These are phyloP conservation scores for Brotula barbata DNA, from an alignment of 2,797 vertebrate species.

Conservation along the genomic window DNA sequence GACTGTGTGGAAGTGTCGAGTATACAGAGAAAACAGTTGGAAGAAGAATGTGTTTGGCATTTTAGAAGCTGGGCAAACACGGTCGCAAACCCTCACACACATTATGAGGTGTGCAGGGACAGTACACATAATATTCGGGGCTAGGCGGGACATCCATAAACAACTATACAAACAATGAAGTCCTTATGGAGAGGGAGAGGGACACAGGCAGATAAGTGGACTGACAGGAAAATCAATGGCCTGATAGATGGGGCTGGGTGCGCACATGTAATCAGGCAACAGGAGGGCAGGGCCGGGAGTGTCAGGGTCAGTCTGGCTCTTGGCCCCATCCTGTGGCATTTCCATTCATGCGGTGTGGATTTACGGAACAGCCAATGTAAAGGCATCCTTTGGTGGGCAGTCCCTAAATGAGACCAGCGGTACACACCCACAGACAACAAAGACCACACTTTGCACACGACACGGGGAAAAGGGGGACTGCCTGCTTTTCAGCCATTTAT, in stretches of 20 bases:
- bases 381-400: conserved; percentile 48
- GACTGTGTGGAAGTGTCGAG: conserved; percentile 9
- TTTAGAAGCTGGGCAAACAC: not conserved
- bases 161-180: conserved; percentile 75
- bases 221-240: conserved; percentile 75
- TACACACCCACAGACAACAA: conserved; percentile 29
- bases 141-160: conserved; percentile 68
- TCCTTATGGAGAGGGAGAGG: conserved; percentile 67
- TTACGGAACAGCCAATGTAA: conserved; percentile 29
- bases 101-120: conserved; percentile 7
- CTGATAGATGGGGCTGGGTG: conserved; percentile 75
- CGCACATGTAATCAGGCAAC: conserved; percentile 73
- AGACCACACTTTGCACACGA: conserved; percentile 53
- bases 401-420: conserved; percentile 35
- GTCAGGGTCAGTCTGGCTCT: conserved; percentile 64
- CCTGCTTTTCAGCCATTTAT: conserved; percentile 42
- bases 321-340: conserved; percentile 62
- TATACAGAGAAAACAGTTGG: not conserved
- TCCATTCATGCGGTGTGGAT: conserved; percentile 46
- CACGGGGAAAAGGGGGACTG: conserved; percentile 27
- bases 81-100: not conserved
- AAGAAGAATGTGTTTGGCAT: not conserved
- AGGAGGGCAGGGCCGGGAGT: conserved; percentile 35
- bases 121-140: conserved; percentile 60
- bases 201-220: conserved; percentile 67